phyloP scores from a whole-genome alignment of 35 echinoderm and acorn worm genomes.

The Holothuria glaberrima region DNA sequence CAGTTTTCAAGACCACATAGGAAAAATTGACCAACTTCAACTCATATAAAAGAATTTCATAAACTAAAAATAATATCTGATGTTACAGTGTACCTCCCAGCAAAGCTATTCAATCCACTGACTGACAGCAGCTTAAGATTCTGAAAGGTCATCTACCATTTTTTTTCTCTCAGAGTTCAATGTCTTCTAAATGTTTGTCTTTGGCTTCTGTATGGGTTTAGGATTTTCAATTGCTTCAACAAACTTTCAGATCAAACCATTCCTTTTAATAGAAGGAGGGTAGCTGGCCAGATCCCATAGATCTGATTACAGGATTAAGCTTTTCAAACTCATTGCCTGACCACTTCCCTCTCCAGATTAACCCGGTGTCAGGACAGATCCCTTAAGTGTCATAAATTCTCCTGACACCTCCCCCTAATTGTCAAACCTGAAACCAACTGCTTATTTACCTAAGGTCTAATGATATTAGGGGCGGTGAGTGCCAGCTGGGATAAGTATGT shows the following conservation, averaged over 20 bases:
- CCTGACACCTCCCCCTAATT: conserved; percentile 22
- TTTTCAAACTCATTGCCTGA: background rate
- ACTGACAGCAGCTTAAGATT: background rate
- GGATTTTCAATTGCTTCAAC: conserved; percentile 2
- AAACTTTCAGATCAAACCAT: background rate
- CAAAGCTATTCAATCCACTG: too few relatives aligned
- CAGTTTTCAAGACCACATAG: too few relatives aligned
- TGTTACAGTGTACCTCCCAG: too few relatives aligned
- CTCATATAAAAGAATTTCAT: too few relatives aligned
- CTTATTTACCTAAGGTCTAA: conserved; percentile 8
- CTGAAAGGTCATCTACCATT: conserved; percentile 15
- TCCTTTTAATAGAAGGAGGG: background rate
- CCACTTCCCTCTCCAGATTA: background rate
- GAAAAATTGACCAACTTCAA: too few relatives aligned
- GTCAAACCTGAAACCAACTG: conserved; percentile 32
- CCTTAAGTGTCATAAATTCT: conserved; percentile 33
- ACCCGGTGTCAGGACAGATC: background rate
- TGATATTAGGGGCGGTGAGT: too few relatives aligned
- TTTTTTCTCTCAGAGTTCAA: conserved; percentile 18
- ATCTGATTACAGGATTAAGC: too few relatives aligned
- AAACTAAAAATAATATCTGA: too few relatives aligned
- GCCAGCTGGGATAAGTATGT: too few relatives aligned
- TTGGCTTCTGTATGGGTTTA: conserved; percentile 8
- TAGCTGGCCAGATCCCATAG: conserved; percentile 4
- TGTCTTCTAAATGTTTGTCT: conserved; percentile 46